Percentiles rank a stretch among this genome's conserved stretches.
Evolutionary conservation across 2,888 invertebrate genomes (phyloP).

Genomic region (Agrotis clavis): DNA sequence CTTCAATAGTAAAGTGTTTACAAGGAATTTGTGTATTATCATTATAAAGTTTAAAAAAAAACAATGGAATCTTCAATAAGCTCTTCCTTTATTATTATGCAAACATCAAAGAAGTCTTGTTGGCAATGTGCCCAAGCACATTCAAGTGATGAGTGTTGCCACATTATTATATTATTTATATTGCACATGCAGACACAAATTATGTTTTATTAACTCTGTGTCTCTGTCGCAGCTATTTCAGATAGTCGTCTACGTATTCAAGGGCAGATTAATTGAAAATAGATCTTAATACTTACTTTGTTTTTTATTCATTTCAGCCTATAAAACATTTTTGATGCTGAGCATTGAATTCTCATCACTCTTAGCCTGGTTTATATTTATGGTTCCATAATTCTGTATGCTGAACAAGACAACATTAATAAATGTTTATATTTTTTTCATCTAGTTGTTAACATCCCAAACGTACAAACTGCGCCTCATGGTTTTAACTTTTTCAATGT

Average conservation of each 20-base stretch:
- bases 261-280: conserved; percentile 29
- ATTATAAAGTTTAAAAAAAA: conserved; percentile 33
- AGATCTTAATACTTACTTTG: not conserved
- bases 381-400: not conserved
- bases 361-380: no score
- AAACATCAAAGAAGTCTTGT: conserved; percentile 52
- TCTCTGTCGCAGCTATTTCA: conserved; percentile 18
- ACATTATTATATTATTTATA: conserved; percentile 42
- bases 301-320: no score
- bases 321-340: not conserved
- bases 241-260: conserved; percentile 5
- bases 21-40: conserved; percentile 20
- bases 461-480: no score
- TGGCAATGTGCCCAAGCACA: conserved; percentile 62
- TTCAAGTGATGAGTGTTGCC: conserved; percentile 41
- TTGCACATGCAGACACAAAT: conserved; percentile 44
- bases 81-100: conserved; percentile 51
- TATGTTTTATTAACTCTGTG: conserved; percentile 37
- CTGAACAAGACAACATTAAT: not conserved
- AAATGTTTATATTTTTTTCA: no score
- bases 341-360: not conserved
- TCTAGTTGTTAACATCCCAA: no score
- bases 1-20: conserved; percentile 31
- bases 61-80: conserved; percentile 45
- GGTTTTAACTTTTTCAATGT: no score